Evolutionary conservation across 1,140 invertebrate genomes (phyloP).

Genomic region (Drosophila pachea): DNA sequence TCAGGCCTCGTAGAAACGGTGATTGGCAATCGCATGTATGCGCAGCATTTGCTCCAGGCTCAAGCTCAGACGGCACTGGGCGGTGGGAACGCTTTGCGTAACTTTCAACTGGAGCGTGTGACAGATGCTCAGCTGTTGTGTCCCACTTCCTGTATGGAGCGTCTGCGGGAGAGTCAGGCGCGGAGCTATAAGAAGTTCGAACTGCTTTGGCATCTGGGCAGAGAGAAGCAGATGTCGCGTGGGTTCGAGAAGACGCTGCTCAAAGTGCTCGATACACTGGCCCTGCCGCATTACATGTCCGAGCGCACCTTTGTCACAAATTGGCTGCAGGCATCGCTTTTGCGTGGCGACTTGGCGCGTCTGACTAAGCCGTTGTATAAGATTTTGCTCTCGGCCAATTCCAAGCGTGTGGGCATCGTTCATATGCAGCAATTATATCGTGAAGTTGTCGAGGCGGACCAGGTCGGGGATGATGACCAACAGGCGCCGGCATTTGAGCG

Average conservation of each 20-base stretch:
- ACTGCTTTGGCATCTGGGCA: slow-evolving; percentile 88
- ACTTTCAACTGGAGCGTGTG: slow-evolving; percentile 58
- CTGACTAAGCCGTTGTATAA: slow-evolving; percentile 89
- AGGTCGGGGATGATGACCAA: slow-evolving; percentile 76
- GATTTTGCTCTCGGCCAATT: slow-evolving; percentile 89
- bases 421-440: slow-evolving; percentile 89
- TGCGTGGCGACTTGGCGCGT: slow-evolving; percentile 87
- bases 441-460: slow-evolving; percentile 79
- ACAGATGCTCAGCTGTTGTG: slow-evolving; percentile 72
- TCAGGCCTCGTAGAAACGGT: slow-evolving; percentile 73
- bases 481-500: slow-evolving; percentile 79
- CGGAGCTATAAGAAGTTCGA: slow-evolving; percentile 88
- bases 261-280: slow-evolving; percentile 72
- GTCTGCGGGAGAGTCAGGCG: slow-evolving; percentile 79
- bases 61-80: slow-evolving; percentile 20
- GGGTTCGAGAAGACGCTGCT: slow-evolving; percentile 77
- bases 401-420: slow-evolving; percentile 90
- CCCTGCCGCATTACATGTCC: slow-evolving; percentile 72
- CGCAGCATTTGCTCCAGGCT: slow-evolving; percentile 64
- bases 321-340: slow-evolving; percentile 80
- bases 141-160: slow-evolving; percentile 50
- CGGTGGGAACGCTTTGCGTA: slow-evolving; percentile 42
- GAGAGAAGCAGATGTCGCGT: slow-evolving; percentile 81
- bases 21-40: slow-evolving; percentile 73
- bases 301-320: slow-evolving; percentile 78